Evolutionary conservation across 2,888 invertebrate species (phyloP), one percentile per base, ranked within the genome.

Genomic region (Ophioninae sp.): DNA sequence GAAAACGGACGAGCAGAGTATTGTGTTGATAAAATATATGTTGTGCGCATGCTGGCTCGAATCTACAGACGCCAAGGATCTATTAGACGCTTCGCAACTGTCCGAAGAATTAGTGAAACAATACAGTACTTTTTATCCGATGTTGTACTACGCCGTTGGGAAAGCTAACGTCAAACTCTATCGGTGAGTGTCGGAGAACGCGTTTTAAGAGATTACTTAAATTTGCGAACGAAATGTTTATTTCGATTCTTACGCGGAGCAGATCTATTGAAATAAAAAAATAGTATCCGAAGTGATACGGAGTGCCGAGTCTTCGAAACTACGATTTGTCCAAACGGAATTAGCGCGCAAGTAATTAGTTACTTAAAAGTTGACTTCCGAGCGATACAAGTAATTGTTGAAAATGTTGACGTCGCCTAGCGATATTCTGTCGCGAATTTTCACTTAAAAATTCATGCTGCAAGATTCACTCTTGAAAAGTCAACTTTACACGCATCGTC

Each of bases 101-200:
- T 64, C 90, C 6, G 69, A 86, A 51, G 68, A 72, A 5, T 71
- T 90, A 9, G 87, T 87, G n/a, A 83, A 78, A 65, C 39, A 20
- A 8, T 37, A 85, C 13, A 85, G 79, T 10, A n/a, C 82, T 9
- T 68, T 39, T 39, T 86, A 89, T 81, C 91, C 90, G 37, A 84
- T 86, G 63, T 51, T 89, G 7, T 89, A 89, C 81, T 86, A 79
- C 72, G 84, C 88, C 2, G 64, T 90, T 22, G 88, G 85, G 9
- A 81, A 87, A 82, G 79, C 86, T 22, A 86, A 90, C 82, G 84
- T 86, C 13, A 88, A 89, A 83, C 80, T 89, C 10, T 90, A 86
- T 80, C 85, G 90, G 90, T 90, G 85, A 86, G 68, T 72, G 56
- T 78, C 5, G 13, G 10, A 51, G 13, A 8, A 6, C 20, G 22